Evolutionary conservation across 2,888 invertebrate genomes (phyloP), one percentile per base, ranked within the genome.

Genomic region (Tolmerus cingulatus): DNA sequence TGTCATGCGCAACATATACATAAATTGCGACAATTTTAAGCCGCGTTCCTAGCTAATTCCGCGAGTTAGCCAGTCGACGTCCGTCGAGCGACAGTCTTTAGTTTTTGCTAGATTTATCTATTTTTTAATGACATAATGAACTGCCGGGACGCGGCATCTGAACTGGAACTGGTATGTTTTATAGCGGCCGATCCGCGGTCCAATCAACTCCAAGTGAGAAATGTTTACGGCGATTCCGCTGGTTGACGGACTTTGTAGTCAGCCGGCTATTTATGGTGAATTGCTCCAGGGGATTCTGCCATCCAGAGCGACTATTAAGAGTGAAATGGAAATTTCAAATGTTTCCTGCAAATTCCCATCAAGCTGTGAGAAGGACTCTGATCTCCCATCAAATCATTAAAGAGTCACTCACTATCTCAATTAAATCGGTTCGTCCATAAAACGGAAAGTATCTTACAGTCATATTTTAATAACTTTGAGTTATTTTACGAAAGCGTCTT

Each of bases 61-160:
- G 27, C 66, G 23, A 9, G 66, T 27, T 66, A 23, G 27, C 27
- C 12, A 66, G 66, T 66, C 27, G 66, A 66, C 27, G 27, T 66
- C 27, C 12, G 19, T 66, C 23, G 23, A 55, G 66, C 2, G 2
- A 23, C 23, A 12, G 66, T 23, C 19, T 8, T 34, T 7, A 30
- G 34, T 34, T 76, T 76, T 76, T 76, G 34, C 30, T 9, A 16
- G n/a, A 76, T 76, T 76, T 76, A 37, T 76, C 34, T 37, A 27
- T 37, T 76, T 37, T 76, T 76, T 76, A 76, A 76, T 76, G 76
- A 76, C 76, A 76, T 76, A 76, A 76, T 76, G 76, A 76, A 74
- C 30, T 34, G 74, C 23, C 9, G 14, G 16, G 7, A 19, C n/a
- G 19, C 9, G 1, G n/a, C 8, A 34, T 27, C 66, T 23, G 27